Base-by-base conservation (phyloP, 2,113 vertebrate species). In the Pungitius pungitius region DNA sequence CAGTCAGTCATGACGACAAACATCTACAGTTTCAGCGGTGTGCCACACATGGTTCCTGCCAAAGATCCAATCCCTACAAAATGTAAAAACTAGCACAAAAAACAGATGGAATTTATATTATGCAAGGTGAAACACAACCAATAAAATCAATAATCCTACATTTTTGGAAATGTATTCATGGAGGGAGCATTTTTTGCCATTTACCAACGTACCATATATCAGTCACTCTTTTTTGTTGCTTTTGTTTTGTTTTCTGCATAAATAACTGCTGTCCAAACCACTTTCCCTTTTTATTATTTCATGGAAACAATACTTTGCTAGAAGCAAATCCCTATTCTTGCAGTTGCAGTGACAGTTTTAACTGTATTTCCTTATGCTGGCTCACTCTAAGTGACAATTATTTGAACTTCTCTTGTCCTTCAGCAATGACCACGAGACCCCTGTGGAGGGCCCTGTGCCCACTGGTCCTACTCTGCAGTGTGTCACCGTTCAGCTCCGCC, bases 391-490 rank as follows among this genome's bases (percentile, higher is more conserved):
- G n/a, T 72, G n/a, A 40, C 49, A 62, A 33, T 15, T 3, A 17
- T 47, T 6, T 67, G 5, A 40, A 75, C 42, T 66, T 54, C 12
- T 70, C 33, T 84, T 56, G 8, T 78, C 66, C 39, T 79, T 24
- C 69, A 93, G 91, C 81, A 79, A 93, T 93, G 92, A 86, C 83
- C 55, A 77, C 70, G 45, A 84, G 80, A 80, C 73, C 75, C 35
- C 61, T 58, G 49, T 56, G 74, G 77, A 86, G 82, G 75, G 84
- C 69, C 65, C 54, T 85, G 57, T 79, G 90, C 80, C 59, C 85
- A 5, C 0, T 95, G 83, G 90, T 82, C 27, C 42, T 91, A 35
- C 80, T 94, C 60, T 85, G 75, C 78, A 55, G 60, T 52, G 70
- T 75, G 75, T 88, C 78, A 73, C 70, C 20, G 27, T 63, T 85